Base-by-base conservation (phyloP, 2,888 invertebrate species). In the Cerastis leucographa region DNA sequence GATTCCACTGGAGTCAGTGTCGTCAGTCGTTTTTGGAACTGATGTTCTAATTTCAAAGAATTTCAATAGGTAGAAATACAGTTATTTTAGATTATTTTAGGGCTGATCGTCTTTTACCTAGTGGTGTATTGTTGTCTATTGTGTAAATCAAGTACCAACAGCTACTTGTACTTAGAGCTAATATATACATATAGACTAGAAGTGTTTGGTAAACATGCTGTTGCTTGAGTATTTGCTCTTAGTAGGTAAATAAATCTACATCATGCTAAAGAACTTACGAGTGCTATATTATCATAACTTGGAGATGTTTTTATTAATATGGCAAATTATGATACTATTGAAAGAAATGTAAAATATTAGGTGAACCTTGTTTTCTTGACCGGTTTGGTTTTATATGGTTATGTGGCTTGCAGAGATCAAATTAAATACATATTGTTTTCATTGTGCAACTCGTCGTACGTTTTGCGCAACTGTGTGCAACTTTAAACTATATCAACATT, bases 131-230 rank as follows among this genome's bases (percentile, higher is more conserved):
- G 1, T 64, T 42, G 3, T 40, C 2, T 49, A 56, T 76, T 79
- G 42, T 35, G 17, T 17, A 25, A 22, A 19, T 78, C 17, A 42
- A 51, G 29, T 35, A 29, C 40, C 12, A 40, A 8, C 40, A 42
- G 71, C 9, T 46, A 8, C 49, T 29, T 62, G 68, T 59, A 35
- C 51, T 29, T 19, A 22, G 22, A 77, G 9, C 35, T 71, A 51
- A 46, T 25, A 14, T 12, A 51, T 35, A 46, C 22, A 14, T 12
- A 51, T 35, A 80, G 12, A 44, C 22, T 42, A 64, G 19, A 72
- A 80, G 54, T 73, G 77, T 29, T 46, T 54, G n/a, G 62, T 80
- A 44, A 77, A 77, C 9, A 80, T 7, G 19, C 46, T 29, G 19
- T 54, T 46, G 29, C 12, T 12, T 40, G 46, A 81, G 62, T 77